Base-by-base conservation (phyloP, 2,113 vertebrate species). In the Cygnus buccinator region DNA sequence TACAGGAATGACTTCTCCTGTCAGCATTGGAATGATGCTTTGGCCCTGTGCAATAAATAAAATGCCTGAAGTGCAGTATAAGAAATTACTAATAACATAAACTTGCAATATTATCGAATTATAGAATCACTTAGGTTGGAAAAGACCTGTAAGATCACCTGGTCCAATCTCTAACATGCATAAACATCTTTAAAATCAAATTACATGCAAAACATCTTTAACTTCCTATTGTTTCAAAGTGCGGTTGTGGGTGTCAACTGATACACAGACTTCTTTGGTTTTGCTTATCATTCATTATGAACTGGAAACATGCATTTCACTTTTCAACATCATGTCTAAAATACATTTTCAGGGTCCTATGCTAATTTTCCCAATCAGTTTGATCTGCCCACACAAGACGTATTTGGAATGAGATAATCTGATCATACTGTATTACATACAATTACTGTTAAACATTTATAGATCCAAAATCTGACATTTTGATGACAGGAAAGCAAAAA, bases 21-120 rank as follows among this genome's bases (percentile, higher is more conserved):
- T 99, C 70, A 99, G 97, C 98, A 99, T 98, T 65, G 99, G 98
- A 97, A 99, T 99, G 91, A 99, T 99, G 97, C 99, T 99, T 96
- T 99, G 99, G 91, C 99, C 99, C 99, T 99, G 92, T 8, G 58
- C 3, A 91, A 94, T 66, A 96, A 94, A 97, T 35, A 93, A 75
- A 71, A 84, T 25, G 10, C 31, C 39, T 94, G 16, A 95, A 78
- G 48, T 57, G 59, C 10, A 70, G 39, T 18, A 78, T 35, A 29
- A 43, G 29, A 85, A 65, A 43, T 87, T 50, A 68, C 18, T 59
- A 46, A 39, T 35, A 79, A 71, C 13, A 72, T 54, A 50, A 89
- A 78, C 13, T 68, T 74, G 29, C 22, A 88, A 26, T 33, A 76
- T 17, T 33, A 81, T 29, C 5, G 5, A 21, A 48, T 48, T 48